phyloP scores from a whole-genome alignment of 2,113 vertebrate genomes.

The Pelecanoides urinatrix region DNA sequence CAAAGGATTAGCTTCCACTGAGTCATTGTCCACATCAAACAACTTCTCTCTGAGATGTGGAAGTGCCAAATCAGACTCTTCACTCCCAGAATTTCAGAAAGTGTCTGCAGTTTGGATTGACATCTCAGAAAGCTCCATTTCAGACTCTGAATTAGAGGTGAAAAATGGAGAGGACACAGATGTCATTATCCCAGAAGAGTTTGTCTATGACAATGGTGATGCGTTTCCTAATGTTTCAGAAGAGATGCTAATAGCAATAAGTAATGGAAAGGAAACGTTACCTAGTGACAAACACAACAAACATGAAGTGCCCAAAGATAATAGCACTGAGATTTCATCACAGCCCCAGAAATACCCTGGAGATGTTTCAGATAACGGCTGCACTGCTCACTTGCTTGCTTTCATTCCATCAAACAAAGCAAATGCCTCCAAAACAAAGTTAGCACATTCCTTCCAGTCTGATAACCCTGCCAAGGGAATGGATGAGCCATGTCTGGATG shows the following conservation, averaged over 20 bases:
- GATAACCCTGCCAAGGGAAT: not conserved
- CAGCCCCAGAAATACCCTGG: not conserved
- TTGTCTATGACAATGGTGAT: not conserved
- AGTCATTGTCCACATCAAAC: not conserved
- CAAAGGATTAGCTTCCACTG: not conserved
- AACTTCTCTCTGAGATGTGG: not conserved
- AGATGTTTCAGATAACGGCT: not conserved
- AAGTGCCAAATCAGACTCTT: not conserved
- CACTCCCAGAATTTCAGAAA: slow-evolving; percentile 62
- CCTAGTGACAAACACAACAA: not conserved
- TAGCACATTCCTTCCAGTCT: not conserved
- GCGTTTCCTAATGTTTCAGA: not conserved
- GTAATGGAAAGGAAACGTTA: not conserved
- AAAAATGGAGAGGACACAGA: slow-evolving; percentile 8
- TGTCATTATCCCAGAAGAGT: not conserved
- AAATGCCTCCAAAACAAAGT: not conserved
- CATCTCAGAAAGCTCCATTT: slow-evolving; percentile 33
- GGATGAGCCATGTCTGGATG: not conserved
- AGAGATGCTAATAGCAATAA: not conserved
- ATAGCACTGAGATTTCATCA: not conserved
- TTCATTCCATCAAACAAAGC: not conserved
- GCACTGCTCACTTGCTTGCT: not conserved
- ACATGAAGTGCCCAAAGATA: not conserved
- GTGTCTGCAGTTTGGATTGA: slow-evolving; percentile 47
- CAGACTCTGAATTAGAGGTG: slow-evolving; percentile 26